Percentiles rank a stretch among this genome's conserved stretches.
Evolutionary conservation across 2,888 invertebrate genomes (phyloP).

Genomic region (Lathronympha strigana): DNA sequence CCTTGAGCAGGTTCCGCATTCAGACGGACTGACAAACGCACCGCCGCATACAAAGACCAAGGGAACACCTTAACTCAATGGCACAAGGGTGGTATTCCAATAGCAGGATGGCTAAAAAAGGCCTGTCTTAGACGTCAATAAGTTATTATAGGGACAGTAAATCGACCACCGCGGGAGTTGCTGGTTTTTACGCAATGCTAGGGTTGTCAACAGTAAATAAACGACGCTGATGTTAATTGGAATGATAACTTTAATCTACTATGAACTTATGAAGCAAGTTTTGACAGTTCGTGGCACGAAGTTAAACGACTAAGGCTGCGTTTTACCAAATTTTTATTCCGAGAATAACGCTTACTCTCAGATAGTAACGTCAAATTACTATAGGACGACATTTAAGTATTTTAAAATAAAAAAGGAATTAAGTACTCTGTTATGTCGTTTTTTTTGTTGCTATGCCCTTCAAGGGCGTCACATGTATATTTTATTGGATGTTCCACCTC

Average conservation of each 20-base stretch:
- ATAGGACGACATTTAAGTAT: too few relatives aligned
- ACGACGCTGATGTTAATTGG: neutral
- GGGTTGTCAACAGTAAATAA: neutral
- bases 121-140: constrained; percentile 35
- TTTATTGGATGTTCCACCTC: too few relatives aligned
- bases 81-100: constrained; percentile 1
- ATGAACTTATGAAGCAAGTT: neutral
- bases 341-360: too few relatives aligned
- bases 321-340: too few relatives aligned
- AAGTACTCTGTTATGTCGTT: too few relatives aligned
- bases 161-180: constrained; percentile 40
- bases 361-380: too few relatives aligned
- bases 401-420: too few relatives aligned
- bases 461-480: too few relatives aligned
- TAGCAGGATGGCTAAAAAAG: constrained; percentile 12
- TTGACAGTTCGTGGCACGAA: neutral
- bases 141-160: constrained; percentile 37
- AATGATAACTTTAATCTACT: neutral
- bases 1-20: constrained; percentile 30
- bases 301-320: too few relatives aligned
- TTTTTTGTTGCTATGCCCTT: too few relatives aligned
- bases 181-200: constrained; percentile 22
- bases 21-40: constrained; percentile 20
- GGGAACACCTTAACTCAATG: neutral
- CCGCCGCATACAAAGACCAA: constrained; percentile 16